Evolutionary conservation across 2,888 invertebrate species (phyloP), one percentile per base, ranked within the genome.

Genomic region (Octonoba sinensis): DNA sequence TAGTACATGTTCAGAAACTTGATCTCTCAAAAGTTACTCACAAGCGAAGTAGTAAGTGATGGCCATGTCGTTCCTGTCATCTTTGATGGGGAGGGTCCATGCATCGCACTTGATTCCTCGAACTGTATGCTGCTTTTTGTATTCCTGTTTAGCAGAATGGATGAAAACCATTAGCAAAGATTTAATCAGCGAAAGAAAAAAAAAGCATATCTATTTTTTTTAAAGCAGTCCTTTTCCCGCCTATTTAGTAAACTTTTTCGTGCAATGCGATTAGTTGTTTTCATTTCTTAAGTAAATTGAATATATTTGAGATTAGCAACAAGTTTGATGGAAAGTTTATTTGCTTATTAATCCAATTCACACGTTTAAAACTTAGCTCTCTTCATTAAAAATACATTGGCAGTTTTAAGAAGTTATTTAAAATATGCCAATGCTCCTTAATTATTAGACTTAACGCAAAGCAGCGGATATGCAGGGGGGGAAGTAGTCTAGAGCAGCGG

Each of bases 1-100:
- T n/a, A n/a, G 36, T 69, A 0, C 11, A 15, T 46, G 51, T 22
- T n/a, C 56, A 46, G 54, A 46, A 18, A 56, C n/a, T 36, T 15
- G 20, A 44, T 20, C 44, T n/a, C 6, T 3, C 3, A 49, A 62
- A 56, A 36, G n/a, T 56, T n/a, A 65, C 62, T 46, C 70, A 82
- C 82, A 57, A 57, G 82, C 70, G 59, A 82, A 82, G 12, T 75
- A 65, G n/a, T 75, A 75, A 22, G 15, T 16, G 12, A 65, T 3
- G 1, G 64, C 59, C 1, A 82, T 13, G 27, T 82, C 44, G 4
- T 75, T 60, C 13, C 12, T 59, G 6, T 56, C 18, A 13, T 22
- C 36, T 16, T 6, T 0, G n/a, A 71, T 54, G 12, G 36, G 11
- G 18, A 75, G 46, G 0, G 22, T 16, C 16, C 18, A 82, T 18